These are phyloP conservation scores for Neoscelio sp. DNA, from an alignment of 2,888 invertebrate genomes.

Conservation along the genomic window DNA sequence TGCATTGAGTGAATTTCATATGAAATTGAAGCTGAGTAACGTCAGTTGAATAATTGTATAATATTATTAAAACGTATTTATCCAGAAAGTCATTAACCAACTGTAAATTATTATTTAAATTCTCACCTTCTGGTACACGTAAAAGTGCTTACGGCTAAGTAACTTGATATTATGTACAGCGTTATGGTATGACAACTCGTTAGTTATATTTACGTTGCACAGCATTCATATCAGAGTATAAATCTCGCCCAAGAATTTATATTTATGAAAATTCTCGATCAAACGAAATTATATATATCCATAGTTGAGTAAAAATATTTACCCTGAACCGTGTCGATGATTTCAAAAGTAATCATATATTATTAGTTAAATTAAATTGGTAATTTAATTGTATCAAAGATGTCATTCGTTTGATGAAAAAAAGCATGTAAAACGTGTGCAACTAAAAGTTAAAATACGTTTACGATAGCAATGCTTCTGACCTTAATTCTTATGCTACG, in stretches of 20 bases:
- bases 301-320: background rate
- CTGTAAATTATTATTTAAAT: constrained; percentile 38
- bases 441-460: constrained; percentile 13
- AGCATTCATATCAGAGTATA: constrained; percentile 36
- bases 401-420: background rate
- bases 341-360: background rate
- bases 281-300: no score
- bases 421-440: background rate
- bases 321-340: background rate
- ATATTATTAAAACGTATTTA: constrained; percentile 17
- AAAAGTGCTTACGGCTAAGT: constrained; percentile 59
- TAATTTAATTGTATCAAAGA: no score
- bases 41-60: background rate
- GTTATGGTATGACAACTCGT: constrained; percentile 48
- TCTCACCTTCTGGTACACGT: constrained; percentile 47
- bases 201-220: constrained; percentile 43
- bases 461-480: constrained; percentile 31
- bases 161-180: constrained; percentile 54
- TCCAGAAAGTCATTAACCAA: constrained; percentile 19
- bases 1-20: no score
- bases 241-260: constrained; percentile 27
- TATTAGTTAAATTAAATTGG: no score
- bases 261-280: constrained; percentile 14
- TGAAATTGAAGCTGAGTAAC: no score
- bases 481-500: background rate